Evolutionary conservation across 2,888 invertebrate species (phyloP).

Genomic region (Pantelozetes paolii): DNA sequence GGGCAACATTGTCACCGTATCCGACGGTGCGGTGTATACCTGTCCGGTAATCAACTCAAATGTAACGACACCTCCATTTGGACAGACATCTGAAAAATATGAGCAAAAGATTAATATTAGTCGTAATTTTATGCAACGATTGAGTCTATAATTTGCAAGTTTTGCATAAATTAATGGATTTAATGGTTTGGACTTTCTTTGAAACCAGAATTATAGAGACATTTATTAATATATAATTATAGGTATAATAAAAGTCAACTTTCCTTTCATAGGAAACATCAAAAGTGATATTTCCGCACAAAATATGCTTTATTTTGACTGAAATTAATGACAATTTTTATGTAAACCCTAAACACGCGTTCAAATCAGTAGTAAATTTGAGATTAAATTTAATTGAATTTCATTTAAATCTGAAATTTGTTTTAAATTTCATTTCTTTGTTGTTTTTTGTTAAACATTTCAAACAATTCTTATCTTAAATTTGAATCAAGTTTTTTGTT

Average conservation of each 20-base stretch:
- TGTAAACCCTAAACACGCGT: not conserved
- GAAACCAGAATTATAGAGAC: not conserved
- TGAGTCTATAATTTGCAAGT: not conserved
- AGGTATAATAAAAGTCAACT: not conserved
- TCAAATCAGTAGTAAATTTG: not conserved
- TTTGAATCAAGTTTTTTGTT: not conserved
- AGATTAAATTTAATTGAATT: not conserved
- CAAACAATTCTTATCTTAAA: not conserved
- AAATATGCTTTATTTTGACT: not conserved
- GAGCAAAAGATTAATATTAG: not conserved
- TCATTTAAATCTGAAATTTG: not conserved
- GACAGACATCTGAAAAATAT: not conserved
- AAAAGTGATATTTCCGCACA: not conserved
- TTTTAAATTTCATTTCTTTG: not conserved
- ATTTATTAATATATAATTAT: not conserved
- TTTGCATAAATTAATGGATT: not conserved
- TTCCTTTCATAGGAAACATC: not conserved
- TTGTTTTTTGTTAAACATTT: no score
- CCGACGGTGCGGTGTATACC: constrained; percentile 83
- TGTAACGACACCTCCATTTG: constrained; percentile 45
- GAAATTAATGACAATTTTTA: not conserved
- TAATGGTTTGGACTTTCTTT: not conserved
- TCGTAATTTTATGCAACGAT: not conserved
- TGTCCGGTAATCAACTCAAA: constrained; percentile 89
- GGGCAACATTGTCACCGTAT: constrained; percentile 77